Evolutionary conservation across 2,113 vertebrate genomes (phyloP), one percentile per base, ranked within the genome.

Genomic region (Pithys albifrons): DNA sequence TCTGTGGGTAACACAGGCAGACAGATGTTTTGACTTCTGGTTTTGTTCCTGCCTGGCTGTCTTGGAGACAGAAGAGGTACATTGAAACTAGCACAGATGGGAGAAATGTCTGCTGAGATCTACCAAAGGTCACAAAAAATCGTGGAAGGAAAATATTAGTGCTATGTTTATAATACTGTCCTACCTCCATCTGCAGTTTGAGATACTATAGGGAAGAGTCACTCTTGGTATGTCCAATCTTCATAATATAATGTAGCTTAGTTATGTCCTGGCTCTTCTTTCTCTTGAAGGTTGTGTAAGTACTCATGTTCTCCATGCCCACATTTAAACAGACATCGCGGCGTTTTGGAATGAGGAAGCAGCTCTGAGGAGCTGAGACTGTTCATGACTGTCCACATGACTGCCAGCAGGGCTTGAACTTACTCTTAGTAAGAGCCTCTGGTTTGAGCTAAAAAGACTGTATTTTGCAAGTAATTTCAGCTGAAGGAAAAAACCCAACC

Each of bases 11-110:
- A 75, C 69, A 89, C 61, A 67, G 65, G 45, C 88, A 93, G 92
- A 57, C 85, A 95, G 95, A 87, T 96, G 95, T 95, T 93, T 86
- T 91, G 52, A 64, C 61, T 92, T 88, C 48, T 61, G 88, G 79
- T 88, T 91, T 84, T 91, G 76, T 91, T 39, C 86, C 18, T 75
- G 13, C 49, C n/a, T 83, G 25, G 29, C 79, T 94, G 73, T 93
- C 69, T 71, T 88, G 72, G 69, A 78, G 85, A 58, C 61, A 84
- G 48, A 59, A 83, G 67, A 93, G 65, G 46, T 48, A 27, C 71
- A 10, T 2, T 61, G 67, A 74, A 91, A 74, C 52, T 48, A 77
- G 57, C 2, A 1, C 82, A 91, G 93, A 77, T 57, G 69, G 69
- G 65, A 76, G 46, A 39, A 59, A 24, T 43, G 75, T 79, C 87